These are phyloP conservation scores for Drosophila testacea DNA, from an alignment of 2,888 invertebrate species.

Conservation along the genomic window DNA sequence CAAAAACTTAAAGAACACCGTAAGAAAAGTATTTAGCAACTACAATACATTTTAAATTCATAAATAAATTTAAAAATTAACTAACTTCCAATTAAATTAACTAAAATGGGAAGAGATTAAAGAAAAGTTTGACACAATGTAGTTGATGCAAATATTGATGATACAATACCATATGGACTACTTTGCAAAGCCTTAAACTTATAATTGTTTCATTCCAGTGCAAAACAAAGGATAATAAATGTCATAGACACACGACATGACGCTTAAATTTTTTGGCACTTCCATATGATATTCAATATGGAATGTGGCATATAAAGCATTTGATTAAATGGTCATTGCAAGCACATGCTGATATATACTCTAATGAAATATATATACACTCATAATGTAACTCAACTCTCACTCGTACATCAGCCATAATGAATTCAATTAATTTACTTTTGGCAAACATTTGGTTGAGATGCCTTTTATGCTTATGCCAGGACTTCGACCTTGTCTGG, in stretches of 20 bases:
- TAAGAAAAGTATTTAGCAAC: too few relatives aligned
- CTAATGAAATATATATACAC: constrained; percentile 13
- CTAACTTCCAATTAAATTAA: too few relatives aligned
- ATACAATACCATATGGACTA: neutral
- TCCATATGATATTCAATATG: constrained; percentile 50
- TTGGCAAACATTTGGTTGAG: constrained; percentile 48
- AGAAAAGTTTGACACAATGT: neutral
- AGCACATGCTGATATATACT: constrained; percentile 44
- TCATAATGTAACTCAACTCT: constrained; percentile 8
- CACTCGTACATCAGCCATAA: constrained; percentile 64
- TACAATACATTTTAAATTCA: too few relatives aligned
- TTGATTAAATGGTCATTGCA: constrained; percentile 66
- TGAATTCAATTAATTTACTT: constrained; percentile 79
- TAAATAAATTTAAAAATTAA: too few relatives aligned
- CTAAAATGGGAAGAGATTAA: too few relatives aligned
- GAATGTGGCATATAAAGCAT: constrained; percentile 43
- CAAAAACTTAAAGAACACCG: too few relatives aligned
- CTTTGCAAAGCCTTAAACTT: too few relatives aligned
- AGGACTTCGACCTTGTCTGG: constrained; percentile 55
- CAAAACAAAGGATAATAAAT: constrained; percentile 25
- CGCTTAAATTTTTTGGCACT: constrained; percentile 34
- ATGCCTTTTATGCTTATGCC: constrained; percentile 30
- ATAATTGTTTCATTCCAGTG: neutral
- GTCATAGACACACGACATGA: constrained; percentile 14
- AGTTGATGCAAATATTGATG: neutral